Evolutionary conservation across 2,888 invertebrate species (phyloP).

Genomic region (Theretra japonica): DNA sequence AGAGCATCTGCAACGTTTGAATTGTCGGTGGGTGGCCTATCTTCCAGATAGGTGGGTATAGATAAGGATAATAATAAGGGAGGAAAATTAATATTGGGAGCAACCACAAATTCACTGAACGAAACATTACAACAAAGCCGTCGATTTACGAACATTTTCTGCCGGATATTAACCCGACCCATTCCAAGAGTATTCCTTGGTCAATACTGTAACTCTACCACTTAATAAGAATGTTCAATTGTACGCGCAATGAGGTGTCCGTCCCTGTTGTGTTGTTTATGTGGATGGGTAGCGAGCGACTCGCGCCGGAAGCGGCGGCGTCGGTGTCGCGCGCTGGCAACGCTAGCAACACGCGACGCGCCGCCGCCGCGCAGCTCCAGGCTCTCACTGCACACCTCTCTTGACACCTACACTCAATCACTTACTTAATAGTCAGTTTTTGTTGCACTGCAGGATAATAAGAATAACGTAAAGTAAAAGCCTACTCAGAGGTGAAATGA

Average conservation of each 20-base stretch:
- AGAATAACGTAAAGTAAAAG: background rate
- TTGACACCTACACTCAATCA: background rate
- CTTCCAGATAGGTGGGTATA: no score
- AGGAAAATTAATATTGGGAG: no score
- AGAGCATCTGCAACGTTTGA: no score
- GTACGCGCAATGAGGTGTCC: background rate
- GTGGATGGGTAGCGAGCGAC: background rate
- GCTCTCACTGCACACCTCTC: background rate
- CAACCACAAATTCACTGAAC: no score
- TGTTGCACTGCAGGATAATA: no score
- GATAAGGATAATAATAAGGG: no score
- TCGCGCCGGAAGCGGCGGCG: background rate
- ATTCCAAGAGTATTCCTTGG: no score
- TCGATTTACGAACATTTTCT: no score
- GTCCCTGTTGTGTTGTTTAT: background rate
- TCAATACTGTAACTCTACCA: no score
- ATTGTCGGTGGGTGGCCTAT: no score
- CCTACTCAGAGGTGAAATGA: background rate
- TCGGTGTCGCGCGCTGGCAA: background rate
- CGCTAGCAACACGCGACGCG: background rate
- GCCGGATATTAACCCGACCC: no score
- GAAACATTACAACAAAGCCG: no score
- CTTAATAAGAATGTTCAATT: background rate
- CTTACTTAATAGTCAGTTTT: background rate
- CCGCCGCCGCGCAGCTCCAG: background rate